Evolutionary conservation across 2,113 vertebrate genomes (phyloP).

Genomic region (Barbus barbus): DNA sequence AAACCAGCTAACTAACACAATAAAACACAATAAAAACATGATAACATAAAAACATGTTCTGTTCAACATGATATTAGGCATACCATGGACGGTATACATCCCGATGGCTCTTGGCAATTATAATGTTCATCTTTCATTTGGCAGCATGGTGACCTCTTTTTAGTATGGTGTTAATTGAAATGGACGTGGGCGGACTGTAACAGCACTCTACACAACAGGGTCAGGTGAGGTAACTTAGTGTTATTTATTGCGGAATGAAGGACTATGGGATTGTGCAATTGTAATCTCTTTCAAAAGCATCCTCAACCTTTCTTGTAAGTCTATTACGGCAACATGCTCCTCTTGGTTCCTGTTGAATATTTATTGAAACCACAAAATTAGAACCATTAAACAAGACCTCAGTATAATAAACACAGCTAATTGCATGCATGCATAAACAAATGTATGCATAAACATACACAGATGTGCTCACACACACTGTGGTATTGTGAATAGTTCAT

Average conservation of each 20-base stretch:
- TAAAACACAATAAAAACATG: no score
- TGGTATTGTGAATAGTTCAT: constrained; percentile 7
- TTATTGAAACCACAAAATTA: constrained; percentile 28
- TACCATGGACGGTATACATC: neutral
- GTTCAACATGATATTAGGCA: neutral
- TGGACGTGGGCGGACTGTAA: neutral
- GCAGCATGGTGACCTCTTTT: constrained; percentile 22
- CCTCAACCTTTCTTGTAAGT: constrained; percentile 2
- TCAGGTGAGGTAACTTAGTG: constrained; percentile 24
- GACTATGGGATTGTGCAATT: constrained; percentile 1
- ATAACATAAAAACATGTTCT: no score
- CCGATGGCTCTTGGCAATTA: constrained; percentile 8
- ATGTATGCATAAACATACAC: neutral
- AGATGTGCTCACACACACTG: constrained; percentile 15
- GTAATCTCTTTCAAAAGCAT: constrained; percentile 5
- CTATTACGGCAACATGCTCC: neutral
- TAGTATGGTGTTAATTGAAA: constrained; percentile 5
- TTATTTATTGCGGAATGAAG: constrained; percentile 9
- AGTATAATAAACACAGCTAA: constrained; percentile 24
- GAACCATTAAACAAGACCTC: constrained; percentile 34
- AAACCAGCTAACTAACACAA: no score
- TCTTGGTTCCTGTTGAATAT: constrained; percentile 20
- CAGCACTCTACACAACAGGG: constrained; percentile 3
- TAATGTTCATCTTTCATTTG: constrained; percentile 10
- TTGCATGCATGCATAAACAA: constrained; percentile 27